Evolutionary conservation across 2,797 vertebrate species (phyloP).

Genomic region (Tenualosa ilisha): DNA sequence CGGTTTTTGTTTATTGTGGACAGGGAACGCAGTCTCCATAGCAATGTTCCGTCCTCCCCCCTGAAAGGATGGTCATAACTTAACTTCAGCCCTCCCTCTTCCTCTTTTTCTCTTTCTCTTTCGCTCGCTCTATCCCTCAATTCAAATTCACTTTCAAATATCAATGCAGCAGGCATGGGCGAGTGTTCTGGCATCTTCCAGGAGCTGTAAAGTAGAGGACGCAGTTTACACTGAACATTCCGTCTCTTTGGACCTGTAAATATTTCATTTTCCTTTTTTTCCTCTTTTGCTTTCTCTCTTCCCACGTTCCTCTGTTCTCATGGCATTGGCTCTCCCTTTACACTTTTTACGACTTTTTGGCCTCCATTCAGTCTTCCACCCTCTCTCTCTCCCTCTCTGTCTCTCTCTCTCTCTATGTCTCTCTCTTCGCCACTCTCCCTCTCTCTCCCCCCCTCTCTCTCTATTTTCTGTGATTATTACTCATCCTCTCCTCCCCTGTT

Average conservation of each 20-base stretch:
- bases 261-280: conserved; percentile 51
- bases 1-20: conserved; percentile 56
- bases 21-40: conserved; percentile 60
- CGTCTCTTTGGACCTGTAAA: conserved; percentile 61
- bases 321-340: conserved; percentile 34
- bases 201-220: conserved; percentile 64
- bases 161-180: conserved; percentile 51
- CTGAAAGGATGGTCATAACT: conserved; percentile 30
- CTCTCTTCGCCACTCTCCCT: conserved; percentile 37
- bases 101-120: conserved; percentile 54
- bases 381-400: conserved; percentile 52
- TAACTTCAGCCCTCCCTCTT: conserved; percentile 34
- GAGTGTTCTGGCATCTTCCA: conserved; percentile 57
- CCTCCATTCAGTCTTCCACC: conserved; percentile 45
- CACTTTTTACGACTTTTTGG: conserved; percentile 40
- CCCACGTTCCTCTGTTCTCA: conserved; percentile 1
- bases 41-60: conserved; percentile 58
- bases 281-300: conserved; percentile 6
- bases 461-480: conserved; percentile 57
- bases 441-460: conserved; percentile 45
- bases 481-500: conserved; percentile 72
- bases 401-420: conserved; percentile 42
- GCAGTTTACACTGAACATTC: conserved; percentile 68
- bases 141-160: conserved; percentile 53
- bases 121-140: conserved; percentile 55